Conservation (phyloP, 1,140 invertebrate species). For the Leptestheria dahalacensis region DNA sequence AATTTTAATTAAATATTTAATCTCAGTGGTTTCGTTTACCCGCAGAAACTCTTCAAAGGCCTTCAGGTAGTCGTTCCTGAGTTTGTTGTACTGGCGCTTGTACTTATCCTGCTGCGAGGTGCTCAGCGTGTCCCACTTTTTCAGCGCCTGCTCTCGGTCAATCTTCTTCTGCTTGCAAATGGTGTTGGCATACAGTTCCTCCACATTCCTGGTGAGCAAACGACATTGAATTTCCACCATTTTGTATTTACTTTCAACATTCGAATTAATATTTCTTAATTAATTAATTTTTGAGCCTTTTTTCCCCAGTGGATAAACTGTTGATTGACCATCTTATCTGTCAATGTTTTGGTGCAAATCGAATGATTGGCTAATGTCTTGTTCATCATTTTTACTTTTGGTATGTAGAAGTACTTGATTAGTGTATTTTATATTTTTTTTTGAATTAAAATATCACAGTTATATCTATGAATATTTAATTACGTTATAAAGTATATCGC, state of each 20-base stretch:
- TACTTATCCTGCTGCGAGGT: slow-evolving; percentile 27
- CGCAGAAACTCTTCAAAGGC: slow-evolving; percentile 32
- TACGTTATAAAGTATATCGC: not conserved
- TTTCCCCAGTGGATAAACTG: too few species aligned
- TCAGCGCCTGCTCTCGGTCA: slow-evolving; percentile 23
- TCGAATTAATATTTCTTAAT: not conserved
- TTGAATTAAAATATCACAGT: too few species aligned
- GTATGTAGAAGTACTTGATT: too few species aligned
- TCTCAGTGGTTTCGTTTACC: too few species aligned
- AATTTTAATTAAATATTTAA: too few species aligned
- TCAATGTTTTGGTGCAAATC: too few species aligned
- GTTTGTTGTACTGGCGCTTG: slow-evolving; percentile 24
- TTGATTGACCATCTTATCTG: too few species aligned
- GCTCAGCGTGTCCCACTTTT: slow-evolving; percentile 27
- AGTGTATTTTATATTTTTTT: too few species aligned
- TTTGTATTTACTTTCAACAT: slow-evolving; percentile 1
- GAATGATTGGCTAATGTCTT: too few species aligned
- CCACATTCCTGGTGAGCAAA: slow-evolving; percentile 26
- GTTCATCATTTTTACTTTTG: too few species aligned
- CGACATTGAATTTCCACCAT: slow-evolving; percentile 2
- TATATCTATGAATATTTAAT: too few species aligned
- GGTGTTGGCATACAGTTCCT: slow-evolving; percentile 27
- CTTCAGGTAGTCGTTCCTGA: slow-evolving; percentile 29
- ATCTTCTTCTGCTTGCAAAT: slow-evolving; percentile 22
- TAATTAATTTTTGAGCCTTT: too few species aligned